Percentiles rank a stretch among this genome's conserved stretches.
These are phyloP conservation scores for Morelia viridis DNA, from an alignment of 2,797 vertebrate species.

Conservation along the genomic window DNA sequence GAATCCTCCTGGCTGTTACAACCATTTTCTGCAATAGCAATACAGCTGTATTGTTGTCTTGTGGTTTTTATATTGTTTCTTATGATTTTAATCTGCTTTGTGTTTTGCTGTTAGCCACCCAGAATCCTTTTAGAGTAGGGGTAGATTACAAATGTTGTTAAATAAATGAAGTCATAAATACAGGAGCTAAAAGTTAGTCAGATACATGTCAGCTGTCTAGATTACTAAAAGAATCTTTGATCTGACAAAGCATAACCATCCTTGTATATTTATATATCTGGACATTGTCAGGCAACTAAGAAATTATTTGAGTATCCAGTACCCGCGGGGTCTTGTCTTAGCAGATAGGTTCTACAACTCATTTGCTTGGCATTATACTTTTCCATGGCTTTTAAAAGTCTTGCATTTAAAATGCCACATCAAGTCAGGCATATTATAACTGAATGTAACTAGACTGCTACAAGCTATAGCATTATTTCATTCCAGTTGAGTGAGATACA, in stretches of 20 bases:
- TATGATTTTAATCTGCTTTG: neutral
- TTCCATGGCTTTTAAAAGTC: neutral
- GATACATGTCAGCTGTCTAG: neutral
- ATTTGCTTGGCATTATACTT: conserved; percentile 21
- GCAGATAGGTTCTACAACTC: neutral
- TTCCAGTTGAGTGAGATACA: conserved; percentile 1
- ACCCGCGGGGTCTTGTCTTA: conserved; percentile 25
- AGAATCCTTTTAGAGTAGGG: neutral
- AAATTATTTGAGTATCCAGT: conserved; percentile 32
- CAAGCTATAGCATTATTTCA: conserved; percentile 28
- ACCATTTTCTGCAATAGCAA: neutral
- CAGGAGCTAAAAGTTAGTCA: neutral
- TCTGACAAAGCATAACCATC: neutral
- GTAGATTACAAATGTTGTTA: neutral
- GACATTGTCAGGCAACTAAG: neutral
- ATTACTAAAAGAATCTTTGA: neutral
- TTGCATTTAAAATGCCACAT: conserved; percentile 38
- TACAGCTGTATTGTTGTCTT: neutral
- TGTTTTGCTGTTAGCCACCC: neutral
- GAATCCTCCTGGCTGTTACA: neutral
- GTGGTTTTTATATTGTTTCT: neutral
- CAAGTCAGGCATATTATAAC: conserved; percentile 30
- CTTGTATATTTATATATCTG: neutral
- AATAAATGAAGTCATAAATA: neutral
- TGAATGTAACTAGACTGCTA: conserved; percentile 16